Conservation (phyloP, 2,888 invertebrate genomes). For the Aphidoletes aphidimyza region DNA sequence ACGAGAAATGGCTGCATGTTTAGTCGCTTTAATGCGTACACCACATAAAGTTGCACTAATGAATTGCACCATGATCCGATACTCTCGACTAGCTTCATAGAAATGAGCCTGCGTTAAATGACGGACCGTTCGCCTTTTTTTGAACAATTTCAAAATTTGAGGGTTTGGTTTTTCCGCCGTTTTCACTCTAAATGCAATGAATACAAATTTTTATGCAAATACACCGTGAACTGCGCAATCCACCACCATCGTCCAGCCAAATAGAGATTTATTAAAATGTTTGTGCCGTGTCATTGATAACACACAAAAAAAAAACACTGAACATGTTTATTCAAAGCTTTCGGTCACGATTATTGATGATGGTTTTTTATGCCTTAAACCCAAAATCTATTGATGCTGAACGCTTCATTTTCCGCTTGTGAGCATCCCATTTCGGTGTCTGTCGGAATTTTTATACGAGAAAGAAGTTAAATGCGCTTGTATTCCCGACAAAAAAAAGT, state of each 20-base stretch:
- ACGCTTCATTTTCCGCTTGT: slow-evolving; percentile 21
- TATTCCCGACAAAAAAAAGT: neutral
- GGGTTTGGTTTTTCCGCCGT: neutral
- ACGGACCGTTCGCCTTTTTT: neutral
- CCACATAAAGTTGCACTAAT: slow-evolving; percentile 48
- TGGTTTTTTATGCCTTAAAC: neutral
- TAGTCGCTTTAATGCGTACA: neutral
- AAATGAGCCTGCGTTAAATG: slow-evolving; percentile 37
- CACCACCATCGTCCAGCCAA: slow-evolving; percentile 22
- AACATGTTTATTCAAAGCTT: slow-evolving; percentile 21
- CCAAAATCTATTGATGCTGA: slow-evolving; percentile 46
- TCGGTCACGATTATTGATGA: neutral
- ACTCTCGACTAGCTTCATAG: neutral
- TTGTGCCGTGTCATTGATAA: slow-evolving; percentile 40
- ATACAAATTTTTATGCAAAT: slow-evolving; percentile 29
- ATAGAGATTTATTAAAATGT: slow-evolving; percentile 54
- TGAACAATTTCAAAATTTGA: too few relatives aligned
- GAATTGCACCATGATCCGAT: neutral
- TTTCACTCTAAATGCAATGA: slow-evolving; percentile 11
- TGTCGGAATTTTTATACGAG: neutral
- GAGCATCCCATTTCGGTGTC: neutral
- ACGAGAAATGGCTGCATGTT: neutral
- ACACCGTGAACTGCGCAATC: neutral
- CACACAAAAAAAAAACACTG: too few relatives aligned
- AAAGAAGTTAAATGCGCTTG: neutral